Conservation (phyloP, 2,888 invertebrate genomes). For the Hedya salicella region DNA sequence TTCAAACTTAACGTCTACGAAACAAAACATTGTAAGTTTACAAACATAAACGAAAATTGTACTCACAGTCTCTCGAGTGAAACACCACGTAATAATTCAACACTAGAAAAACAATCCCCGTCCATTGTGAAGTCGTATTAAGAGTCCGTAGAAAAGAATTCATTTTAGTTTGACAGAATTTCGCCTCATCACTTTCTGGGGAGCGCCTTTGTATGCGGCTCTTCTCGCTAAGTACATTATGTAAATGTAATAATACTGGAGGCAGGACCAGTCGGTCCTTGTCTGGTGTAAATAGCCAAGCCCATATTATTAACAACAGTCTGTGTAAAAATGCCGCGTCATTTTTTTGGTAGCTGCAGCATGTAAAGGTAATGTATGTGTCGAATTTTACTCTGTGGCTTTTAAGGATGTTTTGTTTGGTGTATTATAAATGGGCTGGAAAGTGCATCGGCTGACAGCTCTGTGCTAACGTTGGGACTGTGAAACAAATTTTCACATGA, state of each 20-base stretch:
- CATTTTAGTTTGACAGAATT: conserved; percentile 64
- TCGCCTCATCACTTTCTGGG: conserved; percentile 68
- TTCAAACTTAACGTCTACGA: conserved; percentile 22
- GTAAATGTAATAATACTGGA: conserved; percentile 79
- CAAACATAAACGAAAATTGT: conserved; percentile 54
- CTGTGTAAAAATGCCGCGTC: conserved; percentile 45
- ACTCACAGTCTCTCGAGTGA: conserved; percentile 55
- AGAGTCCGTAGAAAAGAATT: conserved; percentile 58
- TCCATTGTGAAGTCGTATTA: conserved; percentile 58
- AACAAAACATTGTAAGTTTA: conserved; percentile 53
- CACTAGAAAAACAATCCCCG: conserved; percentile 56
- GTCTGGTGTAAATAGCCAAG: conserved; percentile 67
- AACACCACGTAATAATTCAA: conserved; percentile 66
- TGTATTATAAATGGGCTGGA: conserved; percentile 4
- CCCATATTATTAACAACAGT: conserved; percentile 67
- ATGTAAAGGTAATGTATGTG: conserved; percentile 21
- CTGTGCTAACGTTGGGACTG: not conserved
- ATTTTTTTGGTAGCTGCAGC: conserved; percentile 44
- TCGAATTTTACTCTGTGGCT: conserved; percentile 48
- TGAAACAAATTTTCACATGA: not conserved
- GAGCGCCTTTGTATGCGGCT: conserved; percentile 75
- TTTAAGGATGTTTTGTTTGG: conserved; percentile 37
- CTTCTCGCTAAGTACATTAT: conserved; percentile 77
- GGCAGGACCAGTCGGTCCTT: conserved; percentile 68
- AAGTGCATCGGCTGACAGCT: conserved; percentile 14